Evolutionary conservation across 2,888 invertebrate species (phyloP).

Genomic region (Drosophila kanekoi): DNA sequence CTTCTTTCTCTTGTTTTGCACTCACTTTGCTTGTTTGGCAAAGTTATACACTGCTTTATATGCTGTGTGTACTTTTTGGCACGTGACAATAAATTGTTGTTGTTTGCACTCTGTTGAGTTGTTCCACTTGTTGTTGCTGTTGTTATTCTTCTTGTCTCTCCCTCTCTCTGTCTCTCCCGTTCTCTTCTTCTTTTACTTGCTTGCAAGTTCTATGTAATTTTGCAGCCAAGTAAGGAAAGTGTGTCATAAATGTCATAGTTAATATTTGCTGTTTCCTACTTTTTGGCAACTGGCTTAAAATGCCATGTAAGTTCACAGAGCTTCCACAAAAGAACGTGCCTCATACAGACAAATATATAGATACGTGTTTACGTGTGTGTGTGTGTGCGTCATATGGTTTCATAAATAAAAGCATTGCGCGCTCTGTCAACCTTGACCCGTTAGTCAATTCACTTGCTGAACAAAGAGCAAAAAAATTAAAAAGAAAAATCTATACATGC

Average conservation of each 20-base stretch:
- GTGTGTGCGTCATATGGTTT: conserved; percentile 35
- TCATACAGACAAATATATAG: neutral
- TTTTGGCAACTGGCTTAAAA: conserved; percentile 62
- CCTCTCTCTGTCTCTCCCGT: conserved; percentile 5
- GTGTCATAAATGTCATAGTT: conserved; percentile 79
- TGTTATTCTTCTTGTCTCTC: conserved; percentile 5
- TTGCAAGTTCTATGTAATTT: conserved; percentile 56
- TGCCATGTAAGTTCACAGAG: conserved; percentile 42
- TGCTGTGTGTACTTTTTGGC: conserved; percentile 72
- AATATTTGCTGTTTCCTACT: conserved; percentile 67
- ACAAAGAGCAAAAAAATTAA: conserved; percentile 35
- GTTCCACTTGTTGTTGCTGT: conserved; percentile 16
- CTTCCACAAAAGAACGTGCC: conserved; percentile 21
- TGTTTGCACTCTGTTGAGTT: conserved; percentile 44
- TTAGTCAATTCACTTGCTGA: conserved; percentile 50
- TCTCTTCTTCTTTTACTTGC: conserved; percentile 36
- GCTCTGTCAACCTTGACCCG: conserved; percentile 72
- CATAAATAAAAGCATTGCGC: conserved; percentile 66
- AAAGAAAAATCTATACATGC: conserved; percentile 15
- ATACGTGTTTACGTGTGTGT: conserved; percentile 5
- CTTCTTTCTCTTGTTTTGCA: conserved; percentile 41
- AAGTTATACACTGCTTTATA: conserved; percentile 67
- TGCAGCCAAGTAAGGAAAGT: conserved; percentile 64
- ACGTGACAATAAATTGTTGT: conserved; percentile 79
- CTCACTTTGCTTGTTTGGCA: conserved; percentile 67